phyloP scores from a whole-genome alignment of 2,113 vertebrate genomes.

The Benitochromis conjunctus region DNA sequence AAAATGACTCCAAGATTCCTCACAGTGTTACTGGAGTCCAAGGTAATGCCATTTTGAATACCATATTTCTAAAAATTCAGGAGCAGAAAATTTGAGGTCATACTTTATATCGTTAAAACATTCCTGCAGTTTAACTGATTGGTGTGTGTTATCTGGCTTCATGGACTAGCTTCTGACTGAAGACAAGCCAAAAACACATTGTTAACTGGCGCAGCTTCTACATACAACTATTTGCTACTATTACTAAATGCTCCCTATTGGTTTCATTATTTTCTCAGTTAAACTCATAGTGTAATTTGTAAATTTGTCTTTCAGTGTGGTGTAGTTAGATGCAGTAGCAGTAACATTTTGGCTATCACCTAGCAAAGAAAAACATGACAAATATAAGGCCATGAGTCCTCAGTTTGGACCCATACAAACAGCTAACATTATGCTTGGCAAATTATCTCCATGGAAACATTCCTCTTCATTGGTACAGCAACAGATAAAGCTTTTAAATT shows the following conservation, averaged over 20 bases:
- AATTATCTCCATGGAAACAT: conserved; percentile 1
- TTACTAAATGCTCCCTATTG: not conserved
- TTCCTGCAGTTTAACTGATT: not conserved
- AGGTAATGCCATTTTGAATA: too few species aligned
- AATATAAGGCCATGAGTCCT: not conserved
- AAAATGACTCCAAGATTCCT: too few species aligned
- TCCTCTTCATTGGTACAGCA: not conserved
- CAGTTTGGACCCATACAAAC: not conserved
- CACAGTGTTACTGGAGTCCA: too few species aligned
- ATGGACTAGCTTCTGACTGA: not conserved
- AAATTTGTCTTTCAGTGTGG: not conserved
- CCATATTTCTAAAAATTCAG: too few species aligned
- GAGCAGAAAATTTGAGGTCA: not conserved
- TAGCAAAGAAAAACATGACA: not conserved
- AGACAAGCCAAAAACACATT: not conserved
- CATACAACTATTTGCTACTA: not conserved
- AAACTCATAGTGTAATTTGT: not conserved
- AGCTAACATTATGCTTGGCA: not conserved
- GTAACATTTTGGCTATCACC: not conserved
- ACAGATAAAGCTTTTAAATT: conserved; percentile 1
- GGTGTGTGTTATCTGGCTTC: not conserved
- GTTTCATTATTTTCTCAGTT: not conserved
- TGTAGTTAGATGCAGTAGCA: not conserved
- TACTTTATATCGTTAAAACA: not conserved
- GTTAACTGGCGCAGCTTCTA: not conserved